A percentile compares a stretch with the other conserved stretches of the same genome.
Conservation (phyloP, 2,888 invertebrate species). For the Creontiades dilutus region DNA sequence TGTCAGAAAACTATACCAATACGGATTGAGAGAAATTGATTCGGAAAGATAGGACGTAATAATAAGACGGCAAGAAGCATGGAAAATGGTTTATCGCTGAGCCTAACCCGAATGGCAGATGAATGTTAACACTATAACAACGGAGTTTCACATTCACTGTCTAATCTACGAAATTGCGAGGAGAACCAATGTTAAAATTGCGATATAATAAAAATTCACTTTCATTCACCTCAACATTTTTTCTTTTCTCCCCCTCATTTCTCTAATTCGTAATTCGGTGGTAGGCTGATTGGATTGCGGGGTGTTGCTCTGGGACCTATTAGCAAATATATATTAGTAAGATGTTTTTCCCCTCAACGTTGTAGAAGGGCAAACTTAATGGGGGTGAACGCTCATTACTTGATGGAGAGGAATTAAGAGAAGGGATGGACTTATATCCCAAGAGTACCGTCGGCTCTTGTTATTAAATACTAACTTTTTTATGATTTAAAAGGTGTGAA, state of each 20-base stretch:
- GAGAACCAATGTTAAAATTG: neutral
- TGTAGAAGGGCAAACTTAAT: constrained; percentile 52
- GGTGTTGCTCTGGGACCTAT: constrained; percentile 62
- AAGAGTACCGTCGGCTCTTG: constrained; percentile 46
- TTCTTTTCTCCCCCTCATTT: neutral
- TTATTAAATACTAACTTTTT: constrained; percentile 55
- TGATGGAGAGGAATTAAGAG: constrained; percentile 56
- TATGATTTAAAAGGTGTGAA: constrained; percentile 24
- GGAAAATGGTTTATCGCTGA: too few relatives aligned
- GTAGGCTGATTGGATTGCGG: constrained; percentile 66
- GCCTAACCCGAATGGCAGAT: too few relatives aligned
- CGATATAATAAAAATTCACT: neutral
- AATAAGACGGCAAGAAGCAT: too few relatives aligned
- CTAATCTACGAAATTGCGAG: neutral
- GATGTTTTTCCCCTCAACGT: neutral
- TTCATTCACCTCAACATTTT: neutral
- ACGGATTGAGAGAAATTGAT: too few relatives aligned
- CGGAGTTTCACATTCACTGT: too few relatives aligned
- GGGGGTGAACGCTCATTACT: constrained; percentile 65
- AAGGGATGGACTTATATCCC: constrained; percentile 28
- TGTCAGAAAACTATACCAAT: too few relatives aligned
- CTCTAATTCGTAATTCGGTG: neutral
- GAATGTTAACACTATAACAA: too few relatives aligned
- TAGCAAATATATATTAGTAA: constrained; percentile 60
- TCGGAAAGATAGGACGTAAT: too few relatives aligned